Percentiles rank a stretch among this genome's conserved stretches.
These are phyloP conservation scores for Leptinotarsa juncta DNA, from an alignment of 2,888 invertebrate genomes.

Conservation along the genomic window DNA sequence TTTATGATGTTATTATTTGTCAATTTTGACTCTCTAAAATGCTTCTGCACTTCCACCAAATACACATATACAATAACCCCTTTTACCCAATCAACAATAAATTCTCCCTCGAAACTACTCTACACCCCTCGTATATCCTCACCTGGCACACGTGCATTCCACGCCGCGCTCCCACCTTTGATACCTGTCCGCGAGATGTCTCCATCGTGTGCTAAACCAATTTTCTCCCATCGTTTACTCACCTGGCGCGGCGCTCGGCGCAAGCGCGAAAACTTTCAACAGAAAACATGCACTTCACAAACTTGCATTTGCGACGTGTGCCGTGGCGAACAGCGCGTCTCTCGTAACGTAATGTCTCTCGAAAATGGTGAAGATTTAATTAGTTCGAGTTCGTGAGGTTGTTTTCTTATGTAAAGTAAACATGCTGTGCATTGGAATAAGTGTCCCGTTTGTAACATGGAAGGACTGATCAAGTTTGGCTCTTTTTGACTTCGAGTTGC, in stretches of 20 bases:
- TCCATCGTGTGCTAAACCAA: conserved; percentile 29
- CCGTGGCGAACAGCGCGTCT: conserved; percentile 34
- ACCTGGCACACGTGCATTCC: conserved; percentile 25
- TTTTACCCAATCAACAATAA: not conserved
- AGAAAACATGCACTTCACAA: conserved; percentile 51
- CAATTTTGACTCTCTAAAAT: too few relatives aligned
- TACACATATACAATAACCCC: too few relatives aligned
- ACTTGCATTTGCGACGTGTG: conserved; percentile 52
- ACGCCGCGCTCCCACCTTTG: conserved; percentile 20
- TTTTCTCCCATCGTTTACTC: conserved; percentile 8
- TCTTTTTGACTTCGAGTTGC: conserved; percentile 15
- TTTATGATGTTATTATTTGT: too few relatives aligned
- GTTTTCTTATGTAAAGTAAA: conserved; percentile 3
- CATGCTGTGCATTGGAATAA: conserved; percentile 6
- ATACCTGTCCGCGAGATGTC: conserved; percentile 50
- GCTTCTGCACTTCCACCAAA: too few relatives aligned
- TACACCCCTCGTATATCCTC: conserved; percentile 10
- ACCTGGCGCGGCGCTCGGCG: conserved; percentile 24
- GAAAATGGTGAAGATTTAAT: conserved; percentile 28
- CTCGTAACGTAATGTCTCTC: conserved; percentile 30
- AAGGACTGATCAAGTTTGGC: not conserved
- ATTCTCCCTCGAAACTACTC: not conserved
- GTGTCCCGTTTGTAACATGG: not conserved
- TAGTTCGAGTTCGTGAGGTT: conserved; percentile 20
- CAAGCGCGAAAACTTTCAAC: conserved; percentile 53